Conservation (phyloP, 2,888 invertebrate genomes). For the Gibbula magus region DNA sequence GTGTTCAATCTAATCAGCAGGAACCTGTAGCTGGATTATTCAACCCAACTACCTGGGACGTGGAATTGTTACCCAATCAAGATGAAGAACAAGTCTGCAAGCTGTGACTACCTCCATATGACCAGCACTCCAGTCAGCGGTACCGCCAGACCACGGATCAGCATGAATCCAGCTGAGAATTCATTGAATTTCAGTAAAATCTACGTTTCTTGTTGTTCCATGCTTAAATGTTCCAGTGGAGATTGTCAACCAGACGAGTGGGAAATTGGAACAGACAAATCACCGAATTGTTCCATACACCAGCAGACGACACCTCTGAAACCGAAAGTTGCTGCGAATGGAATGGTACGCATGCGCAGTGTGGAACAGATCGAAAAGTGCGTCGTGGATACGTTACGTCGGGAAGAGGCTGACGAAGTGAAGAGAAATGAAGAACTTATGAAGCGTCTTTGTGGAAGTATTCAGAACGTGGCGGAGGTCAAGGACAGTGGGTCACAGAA, state of each 20-base stretch:
- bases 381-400: neutral
- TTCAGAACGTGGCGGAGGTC: neutral
- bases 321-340: neutral
- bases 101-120: neutral
- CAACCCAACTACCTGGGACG: too few species aligned
- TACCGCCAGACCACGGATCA: neutral
- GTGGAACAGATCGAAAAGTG: slow-evolving; percentile 4
- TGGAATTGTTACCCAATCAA: neutral
- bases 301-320: neutral
- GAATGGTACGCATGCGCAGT: neutral
- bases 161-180: neutral
- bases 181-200: neutral
- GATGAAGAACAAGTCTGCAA: neutral
- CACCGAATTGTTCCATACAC: neutral
- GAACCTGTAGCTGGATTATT: too few species aligned
- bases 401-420: neutral
- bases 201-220: neutral
- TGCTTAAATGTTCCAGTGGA: neutral
- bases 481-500: neutral
- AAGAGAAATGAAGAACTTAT: neutral
- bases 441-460: neutral
- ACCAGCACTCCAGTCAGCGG: neutral
- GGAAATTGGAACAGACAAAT: neutral
- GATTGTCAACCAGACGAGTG: neutral
- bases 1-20: too few species aligned